Evolutionary conservation across 2,888 invertebrate genomes (phyloP).

Genomic region (Lissonota sp.): DNA sequence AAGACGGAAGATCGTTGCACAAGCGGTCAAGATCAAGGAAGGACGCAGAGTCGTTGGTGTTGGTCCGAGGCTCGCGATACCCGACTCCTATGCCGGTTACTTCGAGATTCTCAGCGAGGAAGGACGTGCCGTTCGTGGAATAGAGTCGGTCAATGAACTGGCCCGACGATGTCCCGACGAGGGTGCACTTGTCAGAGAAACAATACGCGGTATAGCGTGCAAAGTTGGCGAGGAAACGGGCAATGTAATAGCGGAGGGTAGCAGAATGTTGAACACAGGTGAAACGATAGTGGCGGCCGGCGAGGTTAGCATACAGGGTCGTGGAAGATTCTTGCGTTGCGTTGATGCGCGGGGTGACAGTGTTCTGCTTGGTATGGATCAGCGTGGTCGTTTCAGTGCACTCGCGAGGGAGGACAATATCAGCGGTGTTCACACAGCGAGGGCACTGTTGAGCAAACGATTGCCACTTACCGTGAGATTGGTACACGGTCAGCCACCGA

Average conservation of each 20-base stretch:
- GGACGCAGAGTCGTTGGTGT: conserved; percentile 92
- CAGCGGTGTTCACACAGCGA: conserved; percentile 96
- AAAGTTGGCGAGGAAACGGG: conserved; percentile 83
- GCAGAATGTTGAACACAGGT: conserved; percentile 91
- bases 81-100: conserved; percentile 95
- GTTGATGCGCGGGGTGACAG: conserved; percentile 93
- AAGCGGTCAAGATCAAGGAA: conserved; percentile 95
- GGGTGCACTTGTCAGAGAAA: conserved; percentile 92
- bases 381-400: conserved; percentile 96
- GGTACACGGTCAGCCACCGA: conserved; percentile 95
- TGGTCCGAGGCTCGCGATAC: conserved; percentile 94
- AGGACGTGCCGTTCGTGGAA: conserved; percentile 94
- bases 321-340: conserved; percentile 93
- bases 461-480: conserved; percentile 96
- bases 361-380: conserved; percentile 92
- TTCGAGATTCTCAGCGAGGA: conserved; percentile 98
- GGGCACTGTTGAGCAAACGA: conserved; percentile 94
- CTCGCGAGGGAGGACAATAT: conserved; percentile 97
- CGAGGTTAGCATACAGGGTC: conserved; percentile 88
- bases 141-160: conserved; percentile 94
- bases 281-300: conserved; percentile 93
- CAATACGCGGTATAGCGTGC: conserved; percentile 88
- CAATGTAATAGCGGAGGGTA: conserved; percentile 88
- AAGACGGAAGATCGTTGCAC: conserved; percentile 93
- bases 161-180: conserved; percentile 90